Evolutionary conservation across 2,113 vertebrate genomes (phyloP).

Genomic region (Scartelaos histophorus): DNA sequence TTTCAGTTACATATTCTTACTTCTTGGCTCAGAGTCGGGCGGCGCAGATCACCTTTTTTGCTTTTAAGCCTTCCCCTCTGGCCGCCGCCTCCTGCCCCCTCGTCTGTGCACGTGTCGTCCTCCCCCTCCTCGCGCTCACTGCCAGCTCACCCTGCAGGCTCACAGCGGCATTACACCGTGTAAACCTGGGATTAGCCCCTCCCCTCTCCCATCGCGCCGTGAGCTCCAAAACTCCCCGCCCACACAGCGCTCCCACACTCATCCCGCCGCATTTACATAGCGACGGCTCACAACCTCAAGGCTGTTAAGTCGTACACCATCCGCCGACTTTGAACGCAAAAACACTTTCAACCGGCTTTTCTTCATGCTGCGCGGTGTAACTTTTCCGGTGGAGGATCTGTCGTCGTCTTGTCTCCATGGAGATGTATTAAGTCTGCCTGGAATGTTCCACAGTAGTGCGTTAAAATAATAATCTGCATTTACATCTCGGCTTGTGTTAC

Average conservation of each 20-base stretch:
- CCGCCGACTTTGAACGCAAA: neutral
- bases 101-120: slow-evolving; percentile 24
- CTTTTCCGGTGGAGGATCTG: too few relatives aligned
- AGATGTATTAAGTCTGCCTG: too few relatives aligned
- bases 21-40: neutral
- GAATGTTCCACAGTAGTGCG: too few relatives aligned
- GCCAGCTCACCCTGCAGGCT: slow-evolving; percentile 69
- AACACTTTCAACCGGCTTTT: too few relatives aligned
- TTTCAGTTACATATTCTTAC: too few relatives aligned
- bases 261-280: slow-evolving; percentile 35
- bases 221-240: slow-evolving; percentile 59
- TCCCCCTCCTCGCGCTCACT: slow-evolving; percentile 41
- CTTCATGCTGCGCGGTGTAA: too few relatives aligned
- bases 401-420: too few relatives aligned
- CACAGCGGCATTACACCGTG: slow-evolving; percentile 73
- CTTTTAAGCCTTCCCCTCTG: slow-evolving; percentile 2
- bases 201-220: slow-evolving; percentile 57
- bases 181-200: slow-evolving; percentile 76
- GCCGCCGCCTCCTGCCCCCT: slow-evolving; percentile 31
- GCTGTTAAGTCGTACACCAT: neutral
- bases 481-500: too few relatives aligned
- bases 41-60: neutral
- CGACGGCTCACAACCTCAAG: neutral
- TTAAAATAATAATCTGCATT: too few relatives aligned
- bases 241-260: slow-evolving; percentile 30